Evolutionary conservation across 2,113 vertebrate genomes (phyloP).

Genomic region (Melospiza melodia): DNA sequence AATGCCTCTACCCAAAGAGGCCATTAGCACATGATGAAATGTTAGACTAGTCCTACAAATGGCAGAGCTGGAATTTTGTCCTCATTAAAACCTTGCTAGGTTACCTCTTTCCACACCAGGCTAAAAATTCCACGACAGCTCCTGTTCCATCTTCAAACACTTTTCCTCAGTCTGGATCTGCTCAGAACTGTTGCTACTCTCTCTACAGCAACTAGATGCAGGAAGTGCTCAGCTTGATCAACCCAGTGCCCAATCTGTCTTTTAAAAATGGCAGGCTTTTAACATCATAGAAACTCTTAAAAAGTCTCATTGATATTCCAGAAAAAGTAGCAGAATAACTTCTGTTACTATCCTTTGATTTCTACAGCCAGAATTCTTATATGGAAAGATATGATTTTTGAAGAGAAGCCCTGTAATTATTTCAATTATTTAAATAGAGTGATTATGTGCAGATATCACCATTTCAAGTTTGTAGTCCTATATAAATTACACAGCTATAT

Average conservation of each 20-base stretch:
- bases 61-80: not conserved
- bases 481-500: not conserved
- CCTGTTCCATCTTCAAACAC: not conserved
- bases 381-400: not conserved
- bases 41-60: not conserved
- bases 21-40: not conserved
- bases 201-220: not conserved
- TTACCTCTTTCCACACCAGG: not conserved
- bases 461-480: not conserved
- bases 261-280: not conserved
- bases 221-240: not conserved
- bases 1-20: not conserved
- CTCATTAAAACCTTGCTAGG: not conserved
- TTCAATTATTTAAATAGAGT: conserved; percentile 13
- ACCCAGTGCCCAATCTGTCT: not conserved
- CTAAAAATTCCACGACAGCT: not conserved
- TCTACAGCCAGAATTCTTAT: not conserved
- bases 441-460: not conserved
- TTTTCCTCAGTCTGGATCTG: not conserved
- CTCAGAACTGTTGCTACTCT: not conserved
- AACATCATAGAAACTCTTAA: not conserved
- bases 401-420: not conserved
- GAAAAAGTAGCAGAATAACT: not conserved
- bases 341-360: not conserved
- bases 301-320: not conserved